A percentile compares a stretch with the other conserved stretches of the same genome.
Evolutionary conservation across 2,797 vertebrate genomes (phyloP).

Genomic region (Myoxocephalus aenaeus): DNA sequence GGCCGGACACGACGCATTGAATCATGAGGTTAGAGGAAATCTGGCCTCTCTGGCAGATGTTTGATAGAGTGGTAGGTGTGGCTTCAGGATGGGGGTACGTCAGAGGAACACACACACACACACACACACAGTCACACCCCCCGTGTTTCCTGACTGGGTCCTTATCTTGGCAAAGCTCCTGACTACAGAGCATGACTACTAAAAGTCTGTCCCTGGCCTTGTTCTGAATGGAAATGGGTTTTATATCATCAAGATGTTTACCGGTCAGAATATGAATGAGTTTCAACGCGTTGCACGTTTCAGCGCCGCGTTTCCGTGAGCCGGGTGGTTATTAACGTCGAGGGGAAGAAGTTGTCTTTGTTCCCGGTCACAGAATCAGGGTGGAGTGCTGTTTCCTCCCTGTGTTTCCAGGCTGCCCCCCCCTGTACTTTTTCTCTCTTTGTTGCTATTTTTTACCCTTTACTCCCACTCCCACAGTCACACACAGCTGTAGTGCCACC

Average conservation of each 20-base stretch:
- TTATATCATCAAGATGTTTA: slow-evolving; percentile 3
- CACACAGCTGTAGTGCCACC: slow-evolving; percentile 54
- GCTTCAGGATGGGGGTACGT: slow-evolving; percentile 45
- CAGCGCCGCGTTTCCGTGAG: slow-evolving; percentile 33
- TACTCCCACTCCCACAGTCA: slow-evolving; percentile 49
- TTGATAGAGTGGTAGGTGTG: slow-evolving; percentile 49
- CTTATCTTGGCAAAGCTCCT: slow-evolving; percentile 66
- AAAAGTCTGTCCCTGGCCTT: slow-evolving; percentile 10
- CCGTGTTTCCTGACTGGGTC: slow-evolving; percentile 71
- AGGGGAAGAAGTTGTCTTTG: slow-evolving; percentile 81
- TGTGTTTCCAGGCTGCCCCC: slow-evolving; percentile 77
- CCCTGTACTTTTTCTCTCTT: slow-evolving; percentile 66
- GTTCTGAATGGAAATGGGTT: slow-evolving; percentile 29
- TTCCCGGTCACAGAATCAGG: slow-evolving; percentile 80
- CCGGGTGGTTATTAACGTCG: slow-evolving; percentile 51
- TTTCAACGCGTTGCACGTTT: slow-evolving; percentile 21
- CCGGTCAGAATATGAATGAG: slow-evolving; percentile 13
- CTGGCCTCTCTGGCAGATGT: slow-evolving; percentile 45
- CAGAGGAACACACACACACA: slow-evolving; percentile 36
- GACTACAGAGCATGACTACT: slow-evolving; percentile 48
- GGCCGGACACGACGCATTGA: slow-evolving; percentile 53
- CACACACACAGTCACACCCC: slow-evolving; percentile 35
- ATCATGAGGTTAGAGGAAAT: slow-evolving; percentile 59
- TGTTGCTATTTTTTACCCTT: slow-evolving; percentile 51
- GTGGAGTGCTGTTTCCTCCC: slow-evolving; percentile 85